Base-by-base conservation (phyloP, 2,113 vertebrate species). In the Rhinolophus sinicus region DNA sequence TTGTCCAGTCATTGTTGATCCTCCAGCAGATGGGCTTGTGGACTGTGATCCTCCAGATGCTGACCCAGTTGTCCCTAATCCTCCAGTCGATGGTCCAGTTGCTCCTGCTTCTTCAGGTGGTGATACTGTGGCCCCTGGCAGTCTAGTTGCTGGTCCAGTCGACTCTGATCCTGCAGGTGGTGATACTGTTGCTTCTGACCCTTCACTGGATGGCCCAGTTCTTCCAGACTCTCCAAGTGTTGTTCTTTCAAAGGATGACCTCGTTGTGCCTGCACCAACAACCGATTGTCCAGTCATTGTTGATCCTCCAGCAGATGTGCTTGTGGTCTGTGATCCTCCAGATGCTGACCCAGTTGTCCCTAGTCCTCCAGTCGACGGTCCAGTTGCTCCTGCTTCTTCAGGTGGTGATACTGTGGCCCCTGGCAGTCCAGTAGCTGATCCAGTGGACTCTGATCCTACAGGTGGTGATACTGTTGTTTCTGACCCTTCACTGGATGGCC, bases 41-140 rank as follows among this genome's bases (percentile, higher is more conserved):
- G 40, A 6, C 40, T 44, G 40, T 44, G 40, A 7, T 44, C 5
- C 40, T 44, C 40, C 40, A 44, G 40, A 44, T 44, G 40, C 40
- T 44, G 40, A 44, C 6, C 40, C 40, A 44, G 40, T 44, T 12
- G 47, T 50, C 12, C 47, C 10, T 13, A 50, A 1, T 4, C 16
- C 10, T 5, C 0, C 64, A 5, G 9, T 3, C 22, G 11, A 28
- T 19, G 0, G 1, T 33, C 5, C 16, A 38, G 33, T 18, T 50
- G 30, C 4, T 2, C 2, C 21, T 75, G 65, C 26, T 6, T 6
- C 9, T 21, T 56, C 5, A 4, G 54, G 16, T 19, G 54, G 21
- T 56, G 54, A 22, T 58, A 2, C 56, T 8, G 56, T 58, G 22
- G 21, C 64, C 10, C 28, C 60, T 14, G 22, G 67, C 4, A 40